Evolutionary conservation across 2,113 vertebrate species (phyloP), one percentile per base, ranked within the genome.

Genomic region (Dendropsophus ebraccatus): DNA sequence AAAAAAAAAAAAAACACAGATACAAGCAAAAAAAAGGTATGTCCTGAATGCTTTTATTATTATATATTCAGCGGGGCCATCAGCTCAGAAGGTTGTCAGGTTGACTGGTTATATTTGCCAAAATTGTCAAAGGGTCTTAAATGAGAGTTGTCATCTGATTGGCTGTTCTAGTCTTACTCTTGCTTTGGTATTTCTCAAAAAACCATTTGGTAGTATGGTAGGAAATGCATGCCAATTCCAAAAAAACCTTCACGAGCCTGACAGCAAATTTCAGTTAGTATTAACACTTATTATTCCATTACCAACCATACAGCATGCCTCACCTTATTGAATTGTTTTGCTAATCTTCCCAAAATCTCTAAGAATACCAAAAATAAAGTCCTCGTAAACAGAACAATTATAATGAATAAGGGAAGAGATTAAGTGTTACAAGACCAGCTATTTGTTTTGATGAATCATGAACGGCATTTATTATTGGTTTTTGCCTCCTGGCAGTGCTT

Each of bases 261-360:
- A 10, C 28, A 67, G 58, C 58, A 77, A 60, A 78, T 67, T 56
- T 78, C 23, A n/a, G 19, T 35, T 52, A 67, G 83, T 41, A 41
- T 85, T 85, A 78, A 69, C 83, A 85, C 83, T 19, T 69, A 85
- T 85, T 85, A 85, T 52, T 65, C 58, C 30, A 85, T 85, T 78
- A 85, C 32, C 50, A 49, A 41, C 49, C 23, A 75, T 28, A 62
- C 52, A 49, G 78, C 74, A 69, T 77, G 30, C 74, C 58, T 50
- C 73, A 85, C 41, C 58, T 78, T 52, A 85, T 78, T 85, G 72
- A 85, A 77, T 85, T 85, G 83, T 85, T 77, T 85, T 77, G 23
- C 21, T 85, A 78, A 78, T 78, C 45, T 62, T 17, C 52, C 49
- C 58, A 65, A 47, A 85, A 67, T 67, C 58, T 65, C 56, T 50